Percentiles rank a stretch among this genome's conserved stretches.
Conservation (phyloP, 2,113 vertebrate genomes). For the Bettongia penicillata region DNA sequence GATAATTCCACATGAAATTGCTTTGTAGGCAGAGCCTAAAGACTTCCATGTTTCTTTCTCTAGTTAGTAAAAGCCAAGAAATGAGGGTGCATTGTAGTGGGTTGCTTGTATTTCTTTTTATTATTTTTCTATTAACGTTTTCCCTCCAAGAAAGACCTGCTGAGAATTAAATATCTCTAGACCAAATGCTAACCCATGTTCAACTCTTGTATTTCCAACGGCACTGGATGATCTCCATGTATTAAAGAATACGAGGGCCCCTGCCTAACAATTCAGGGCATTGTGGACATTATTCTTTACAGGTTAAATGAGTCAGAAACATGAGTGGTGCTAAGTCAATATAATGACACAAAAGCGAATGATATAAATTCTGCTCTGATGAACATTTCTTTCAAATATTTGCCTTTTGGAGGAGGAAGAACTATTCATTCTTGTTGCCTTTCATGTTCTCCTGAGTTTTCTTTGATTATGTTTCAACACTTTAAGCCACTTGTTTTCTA, state of each 20-base stretch:
- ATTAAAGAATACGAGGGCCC: conserved; percentile 38
- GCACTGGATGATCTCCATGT: conserved; percentile 59
- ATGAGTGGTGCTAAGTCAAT: not conserved
- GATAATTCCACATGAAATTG: not conserved
- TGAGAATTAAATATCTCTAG: not conserved
- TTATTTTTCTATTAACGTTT: not conserved
- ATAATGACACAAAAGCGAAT: conserved; percentile 55
- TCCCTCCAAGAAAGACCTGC: not conserved
- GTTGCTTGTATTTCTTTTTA: not conserved
- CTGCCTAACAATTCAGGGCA: conserved; percentile 71
- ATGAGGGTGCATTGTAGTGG: not conserved
- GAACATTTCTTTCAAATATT: conserved; percentile 66
- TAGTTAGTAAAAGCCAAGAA: not conserved
- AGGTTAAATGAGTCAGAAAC: conserved; percentile 51
- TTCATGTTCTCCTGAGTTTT: conserved; percentile 39
- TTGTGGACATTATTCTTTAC: conserved; percentile 63
- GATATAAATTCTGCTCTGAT: conserved; percentile 64
- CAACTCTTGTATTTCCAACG: conserved; percentile 59
- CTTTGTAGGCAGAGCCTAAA: not conserved
- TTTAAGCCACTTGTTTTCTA: conserved; percentile 38
- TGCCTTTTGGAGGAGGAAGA: conserved; percentile 23
- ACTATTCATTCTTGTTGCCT: conserved; percentile 16
- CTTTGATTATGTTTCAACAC: conserved; percentile 26
- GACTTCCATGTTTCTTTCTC: not conserved
- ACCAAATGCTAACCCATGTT: not conserved